Evolutionary conservation across 2,797 vertebrate species (phyloP), one percentile per base, ranked within the genome.

Genomic region (Salarias fasciatus): DNA sequence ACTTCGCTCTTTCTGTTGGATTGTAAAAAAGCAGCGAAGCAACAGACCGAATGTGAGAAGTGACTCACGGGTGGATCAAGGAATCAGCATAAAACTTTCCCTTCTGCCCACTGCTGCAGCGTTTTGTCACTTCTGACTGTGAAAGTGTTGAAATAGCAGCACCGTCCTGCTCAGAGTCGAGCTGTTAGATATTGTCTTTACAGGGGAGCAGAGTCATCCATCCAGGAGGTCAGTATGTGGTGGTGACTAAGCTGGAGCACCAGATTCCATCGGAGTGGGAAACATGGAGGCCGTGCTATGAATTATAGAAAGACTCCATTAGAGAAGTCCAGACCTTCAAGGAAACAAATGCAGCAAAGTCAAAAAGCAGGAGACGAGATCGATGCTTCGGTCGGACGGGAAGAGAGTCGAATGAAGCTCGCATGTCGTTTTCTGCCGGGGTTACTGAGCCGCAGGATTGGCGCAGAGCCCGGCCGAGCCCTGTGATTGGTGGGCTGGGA

Each of bases 301-400:
- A 88, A 87, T 87, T 83, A 84, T 88, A 69, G 63, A 88, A 65
- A 3, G 55, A 73, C 44, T 80, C 65, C 77, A 85, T 82, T 72
- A 18, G 18, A 24, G 18, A 24, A 3, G 18, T 24, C 18, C 18
- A 24, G 18, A 24, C 18, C 2, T 24, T 24, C 24, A 24, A 24
- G 18, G 18, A 24, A 24, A 24, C 18, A 24, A 24, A 24, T 24
- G 18, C 18, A 24, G 24, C 24, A 24, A 24, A 24, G 18, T n/a
- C n/a, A 24, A 24, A 24, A 18, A 3, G 18, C 18, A 24, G 18
- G 18, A 24, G 18, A 3, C 24, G 10, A 13, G 53, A 49, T n/a
- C 2, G 10, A 40, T 24, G 45, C 38, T 15, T 14, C 30, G n/a
- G 31, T 6, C 14, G 41, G 29, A 38, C 29, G n/a, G 0, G 42